Evolutionary conservation across 1,140 invertebrate genomes (phyloP), one percentile per base, ranked within the genome.

Genomic region (Zaprionus ghesquierei): DNA sequence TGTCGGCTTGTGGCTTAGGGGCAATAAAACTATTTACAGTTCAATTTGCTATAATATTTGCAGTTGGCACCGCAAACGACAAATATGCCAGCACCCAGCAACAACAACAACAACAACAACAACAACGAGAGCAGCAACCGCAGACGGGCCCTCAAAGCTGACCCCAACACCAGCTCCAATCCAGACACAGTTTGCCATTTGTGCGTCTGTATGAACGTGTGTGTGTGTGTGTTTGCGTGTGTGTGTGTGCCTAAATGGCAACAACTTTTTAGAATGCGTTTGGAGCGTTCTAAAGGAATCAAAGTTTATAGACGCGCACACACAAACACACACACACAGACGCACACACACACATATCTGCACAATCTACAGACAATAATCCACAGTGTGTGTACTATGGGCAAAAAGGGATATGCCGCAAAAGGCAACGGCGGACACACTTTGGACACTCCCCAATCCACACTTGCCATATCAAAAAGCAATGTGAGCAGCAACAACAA

Each of bases 41-140:
- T 86, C 82, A 86, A 86, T 86, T 86, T 86, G 84, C 82, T 82
- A 86, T 86, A 87, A 82, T 86, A 86, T 86, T 86, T 86, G 82
- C 79, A 87, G 79, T 87, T 53, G 60, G 63, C 61, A 70, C 82
- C 82, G 38, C 82, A 86, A 87, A 79, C 82, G 82, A 87, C 82
- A 86, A 86, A 86, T 86, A 87, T 86, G 82, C 66, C 60, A 29
- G 51, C 64, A 79, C 41, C 79, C n/a, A n/a, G n/a, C n/a, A n/a
- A n/a, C n/a, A 75, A 63, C 56, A 73, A 54, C 66, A 65, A 73
- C 41, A 70, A 38, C 46, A 60, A 22, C 53, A 46, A 41, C 27
- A 35, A 35, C 4, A 74, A 73, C 33, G 65, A 44, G 38, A 59
- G 25, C 35, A 35, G 31, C 44, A 46, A 65, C 79, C 79, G 69